These are phyloP conservation scores for Ursus arctos DNA, from an alignment of 2,113 vertebrate species.

Conservation along the genomic window DNA sequence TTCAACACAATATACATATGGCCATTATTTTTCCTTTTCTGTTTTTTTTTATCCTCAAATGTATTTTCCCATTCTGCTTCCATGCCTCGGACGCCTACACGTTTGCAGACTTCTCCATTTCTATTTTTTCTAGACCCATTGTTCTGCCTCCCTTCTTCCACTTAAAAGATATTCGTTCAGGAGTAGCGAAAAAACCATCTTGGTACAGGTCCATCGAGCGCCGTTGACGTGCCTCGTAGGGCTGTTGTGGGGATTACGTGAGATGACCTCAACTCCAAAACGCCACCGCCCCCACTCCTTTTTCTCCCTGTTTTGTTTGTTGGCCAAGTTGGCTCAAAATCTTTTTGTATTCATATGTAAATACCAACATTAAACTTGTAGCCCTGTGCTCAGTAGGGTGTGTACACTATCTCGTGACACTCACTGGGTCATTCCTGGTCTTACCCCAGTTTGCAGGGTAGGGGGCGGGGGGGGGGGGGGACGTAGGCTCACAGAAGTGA, in stretches of 20 bases:
- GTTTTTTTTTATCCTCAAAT: neutral
- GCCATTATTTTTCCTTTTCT: neutral
- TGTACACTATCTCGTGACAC: neutral
- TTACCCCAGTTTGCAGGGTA: neutral
- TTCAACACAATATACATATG: neutral
- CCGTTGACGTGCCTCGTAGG: neutral
- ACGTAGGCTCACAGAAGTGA: neutral
- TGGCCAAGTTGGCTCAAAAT: neutral
- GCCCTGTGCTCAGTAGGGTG: neutral
- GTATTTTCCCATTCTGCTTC: neutral
- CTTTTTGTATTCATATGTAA: neutral
- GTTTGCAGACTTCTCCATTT: neutral
- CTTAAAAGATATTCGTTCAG: neutral
- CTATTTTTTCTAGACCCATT: slow-evolving; percentile 16
- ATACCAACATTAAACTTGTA: neutral
- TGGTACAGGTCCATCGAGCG: neutral
- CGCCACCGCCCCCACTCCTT: neutral
- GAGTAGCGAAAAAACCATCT: neutral
- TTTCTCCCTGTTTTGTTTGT: neutral
- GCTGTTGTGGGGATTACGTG: neutral
- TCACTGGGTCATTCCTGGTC: neutral
- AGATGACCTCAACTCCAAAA: neutral
- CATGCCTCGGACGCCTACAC: slow-evolving; percentile 12
- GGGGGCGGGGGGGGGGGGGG: neutral
- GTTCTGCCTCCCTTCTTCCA: neutral